Evolutionary conservation across 2,888 invertebrate genomes (phyloP), one percentile per base, ranked within the genome.

Genomic region (Archips xylosteana): DNA sequence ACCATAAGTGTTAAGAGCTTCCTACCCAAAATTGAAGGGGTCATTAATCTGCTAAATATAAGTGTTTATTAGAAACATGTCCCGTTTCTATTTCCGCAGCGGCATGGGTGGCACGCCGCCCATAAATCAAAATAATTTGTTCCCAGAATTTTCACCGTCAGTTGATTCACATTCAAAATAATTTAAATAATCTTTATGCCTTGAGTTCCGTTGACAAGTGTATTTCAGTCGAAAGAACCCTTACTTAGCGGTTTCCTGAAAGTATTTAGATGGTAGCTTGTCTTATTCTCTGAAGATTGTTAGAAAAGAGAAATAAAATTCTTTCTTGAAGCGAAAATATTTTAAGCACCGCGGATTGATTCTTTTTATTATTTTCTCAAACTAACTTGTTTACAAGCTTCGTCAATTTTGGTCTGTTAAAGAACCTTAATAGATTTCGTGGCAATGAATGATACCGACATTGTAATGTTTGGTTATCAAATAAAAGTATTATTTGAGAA

Each of bases 121-220:
- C 84, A 84, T 90, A 89, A 90, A 89, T 90, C 89, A 91, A 86
- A 85, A 87, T 88, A 89, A 91, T 91, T 89, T 89, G 90, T 90
- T 92, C 90, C 87, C 83, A 86, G 89, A 90, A 82, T 79, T 85
- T 85, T 84, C 83, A 85, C 83, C 80, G 85, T 80, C 81, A 78
- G 80, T 84, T 82, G 85, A 83, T 84, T 85, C 86, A 85, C 84
- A 80, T 81, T 82, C 80, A 83, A 85, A 87, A 88, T 87, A 85
- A 84, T 84, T 83, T 79, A 81, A 84, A 83, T 83, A 82, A 85
- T 82, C 78, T 72, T 76, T 70, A 74, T 78, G 67, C 70, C 77
- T 76, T 75, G 75, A 70, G 76, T 75, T 75, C 76, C 76, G 70
- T 63, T 77, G 76, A 82, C 66, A 71, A 75, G 81, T 80, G 76